Conservation (phyloP, 2,113 vertebrate genomes). For the Siphamia tubifer region DNA sequence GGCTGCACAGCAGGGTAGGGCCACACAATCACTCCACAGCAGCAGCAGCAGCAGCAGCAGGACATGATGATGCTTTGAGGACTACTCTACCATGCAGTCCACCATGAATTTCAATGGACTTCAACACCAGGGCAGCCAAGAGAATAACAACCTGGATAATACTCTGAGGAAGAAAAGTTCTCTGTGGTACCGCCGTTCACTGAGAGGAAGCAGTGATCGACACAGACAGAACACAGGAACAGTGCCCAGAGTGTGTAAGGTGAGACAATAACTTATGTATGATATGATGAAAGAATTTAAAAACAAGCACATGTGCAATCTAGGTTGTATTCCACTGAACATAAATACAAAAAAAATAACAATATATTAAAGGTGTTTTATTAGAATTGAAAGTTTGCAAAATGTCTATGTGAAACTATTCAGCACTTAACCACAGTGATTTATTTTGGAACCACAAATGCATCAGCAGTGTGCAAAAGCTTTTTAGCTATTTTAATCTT, state of each 20-base stretch:
- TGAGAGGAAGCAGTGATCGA: constrained; percentile 66
- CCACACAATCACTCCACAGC: constrained; percentile 54
- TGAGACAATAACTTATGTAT: constrained; percentile 61
- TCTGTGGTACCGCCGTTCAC: constrained; percentile 61
- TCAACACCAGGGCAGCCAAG: constrained; percentile 62
- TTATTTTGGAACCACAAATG: background rate
- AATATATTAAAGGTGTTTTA: background rate
- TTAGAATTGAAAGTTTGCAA: too few relatives aligned
- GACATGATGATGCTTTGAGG: constrained; percentile 44
- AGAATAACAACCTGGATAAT: constrained; percentile 64
- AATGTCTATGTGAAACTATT: background rate
- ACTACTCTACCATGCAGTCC: constrained; percentile 51
- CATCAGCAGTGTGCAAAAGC: constrained; percentile 3
- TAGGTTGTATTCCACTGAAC: background rate
- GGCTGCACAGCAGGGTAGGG: constrained; percentile 27
- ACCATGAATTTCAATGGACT: constrained; percentile 82
- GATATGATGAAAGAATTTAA: background rate
- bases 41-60: constrained; percentile 53
- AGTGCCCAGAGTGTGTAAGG: constrained; percentile 81
- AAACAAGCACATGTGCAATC: background rate
- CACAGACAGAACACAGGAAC: constrained; percentile 75
- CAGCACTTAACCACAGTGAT: background rate
- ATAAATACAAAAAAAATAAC: background rate
- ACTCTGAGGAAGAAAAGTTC: constrained; percentile 43
- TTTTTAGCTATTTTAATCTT: constrained; percentile 41